Percentiles rank a stretch among this genome's conserved stretches.
phyloP scores from a whole-genome alignment of 2,797 vertebrate genomes.

The Silurus aristotelis region DNA sequence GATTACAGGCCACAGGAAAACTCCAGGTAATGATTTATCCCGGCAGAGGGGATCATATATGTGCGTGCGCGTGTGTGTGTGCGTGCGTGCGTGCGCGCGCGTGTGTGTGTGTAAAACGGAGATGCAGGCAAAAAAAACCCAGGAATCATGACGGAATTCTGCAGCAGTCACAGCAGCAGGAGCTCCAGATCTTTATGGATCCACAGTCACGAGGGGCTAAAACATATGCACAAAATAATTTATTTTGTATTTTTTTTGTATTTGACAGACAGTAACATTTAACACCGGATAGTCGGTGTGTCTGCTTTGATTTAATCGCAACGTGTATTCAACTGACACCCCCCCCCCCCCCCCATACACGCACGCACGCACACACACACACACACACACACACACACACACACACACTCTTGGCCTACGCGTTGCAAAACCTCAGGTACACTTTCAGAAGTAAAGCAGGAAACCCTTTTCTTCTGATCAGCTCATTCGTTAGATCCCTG shows the following conservation, averaged over 20 bases:
- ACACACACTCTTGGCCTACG: not conserved
- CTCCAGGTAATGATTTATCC: constrained; percentile 77
- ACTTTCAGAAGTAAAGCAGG: not conserved
- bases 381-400: not conserved
- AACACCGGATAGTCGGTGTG: not conserved
- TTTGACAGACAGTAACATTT: not conserved
- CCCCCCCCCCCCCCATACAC: not conserved
- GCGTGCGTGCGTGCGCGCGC: too few relatives aligned
- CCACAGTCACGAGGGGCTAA: not conserved
- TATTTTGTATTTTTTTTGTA: too few relatives aligned
- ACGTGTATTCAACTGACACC: not conserved
- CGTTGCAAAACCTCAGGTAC: not conserved
- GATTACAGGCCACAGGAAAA: constrained; percentile 89
- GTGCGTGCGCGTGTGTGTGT: not conserved
- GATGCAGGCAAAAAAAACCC: not conserved
- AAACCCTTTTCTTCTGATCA: not conserved
- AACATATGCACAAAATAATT: not conserved
- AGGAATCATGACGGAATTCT: constrained; percentile 31
- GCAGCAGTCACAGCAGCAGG: constrained; percentile 40
- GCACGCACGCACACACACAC: not conserved
- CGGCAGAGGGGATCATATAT: too few relatives aligned
- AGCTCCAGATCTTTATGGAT: not conserved
- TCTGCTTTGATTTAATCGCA: not conserved
- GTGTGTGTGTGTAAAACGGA: not conserved
- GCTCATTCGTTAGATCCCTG: not conserved